Evolutionary conservation across 2,113 vertebrate species (phyloP).

Genomic region (Macrotis lagotis): DNA sequence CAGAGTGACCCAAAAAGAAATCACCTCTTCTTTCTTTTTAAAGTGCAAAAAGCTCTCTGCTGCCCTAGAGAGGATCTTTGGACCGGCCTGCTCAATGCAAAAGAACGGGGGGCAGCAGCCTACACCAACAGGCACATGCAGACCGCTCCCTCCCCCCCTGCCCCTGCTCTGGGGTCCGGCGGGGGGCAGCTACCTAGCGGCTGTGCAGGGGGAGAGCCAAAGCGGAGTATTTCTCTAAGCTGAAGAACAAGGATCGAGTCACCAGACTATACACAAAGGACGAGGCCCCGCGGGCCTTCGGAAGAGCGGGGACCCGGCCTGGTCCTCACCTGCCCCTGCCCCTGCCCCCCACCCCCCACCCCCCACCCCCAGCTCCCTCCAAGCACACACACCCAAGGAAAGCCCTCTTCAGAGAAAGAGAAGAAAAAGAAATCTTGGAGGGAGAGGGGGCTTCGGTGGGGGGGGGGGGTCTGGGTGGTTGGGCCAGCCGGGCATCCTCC

Average conservation of each 20-base stretch:
- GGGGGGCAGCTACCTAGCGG: slow-evolving; percentile 72
- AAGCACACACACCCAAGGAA: slow-evolving; percentile 58
- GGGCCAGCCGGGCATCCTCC: slow-evolving; percentile 46
- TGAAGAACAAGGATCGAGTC: not conserved
- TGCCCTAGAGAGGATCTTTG: slow-evolving; percentile 89
- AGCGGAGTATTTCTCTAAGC: not conserved
- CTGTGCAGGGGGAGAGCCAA: slow-evolving; percentile 43
- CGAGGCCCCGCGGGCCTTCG: slow-evolving; percentile 38
- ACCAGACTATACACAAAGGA: slow-evolving; percentile 36
- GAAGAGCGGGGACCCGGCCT: slow-evolving; percentile 10
- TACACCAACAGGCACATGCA: slow-evolving; percentile 74
- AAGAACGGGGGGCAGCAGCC: slow-evolving; percentile 83
- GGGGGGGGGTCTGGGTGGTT: not conserved
- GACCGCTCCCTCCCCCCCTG: slow-evolving; percentile 50
- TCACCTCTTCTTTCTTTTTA: slow-evolving; percentile 81
- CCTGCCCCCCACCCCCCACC: not conserved
- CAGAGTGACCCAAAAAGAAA: slow-evolving; percentile 82
- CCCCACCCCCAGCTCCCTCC: slow-evolving; percentile 49
- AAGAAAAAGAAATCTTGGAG: slow-evolving; percentile 26
- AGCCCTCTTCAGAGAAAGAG: slow-evolving; percentile 50
- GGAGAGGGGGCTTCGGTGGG: slow-evolving; percentile 41
- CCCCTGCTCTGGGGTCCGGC: slow-evolving; percentile 57
- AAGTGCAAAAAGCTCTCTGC: slow-evolving; percentile 89
- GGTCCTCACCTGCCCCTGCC: slow-evolving; percentile 36
- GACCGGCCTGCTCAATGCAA: slow-evolving; percentile 86